Evolutionary conservation across 2,888 invertebrate genomes (phyloP), one percentile per base, ranked within the genome.

Genomic region (Cistogaster globosa): DNA sequence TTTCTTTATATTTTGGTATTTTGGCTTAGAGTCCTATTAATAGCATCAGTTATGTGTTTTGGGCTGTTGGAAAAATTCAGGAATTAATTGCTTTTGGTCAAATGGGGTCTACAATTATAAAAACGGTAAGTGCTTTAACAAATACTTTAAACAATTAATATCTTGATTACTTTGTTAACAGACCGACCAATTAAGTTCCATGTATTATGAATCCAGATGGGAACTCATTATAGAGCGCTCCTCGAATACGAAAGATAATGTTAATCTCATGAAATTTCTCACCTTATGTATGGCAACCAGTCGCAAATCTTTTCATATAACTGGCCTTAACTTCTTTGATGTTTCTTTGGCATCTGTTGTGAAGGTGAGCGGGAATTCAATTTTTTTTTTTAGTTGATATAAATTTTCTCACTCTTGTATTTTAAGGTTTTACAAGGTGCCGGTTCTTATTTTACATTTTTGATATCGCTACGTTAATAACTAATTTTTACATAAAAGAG

Each of bases 391-490:
- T 0, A 6, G n/a, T 26, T 72, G 51, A 32, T 57, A 11, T 1
- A 26, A 4, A 38, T 5, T 22, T 45, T 32, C 3, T 38, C 2
- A 9, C 42, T 42, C 51, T 74, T 69, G 18, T 45, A 0, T 48
- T 81, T 74, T 1, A 32, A 91, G 91, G 88, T 91, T 58, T 78
- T 91, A 20, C 89, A 89, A 83, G 91, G 89, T 12, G 90, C 90
- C 38, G 89, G 88, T 71, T 91, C 91, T 1, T 91, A 91, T 76
- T 91, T 91, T 53, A 91, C 91, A 0, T 91, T 88, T 72, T 87
- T 91, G 26, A 90, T 88, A n/a, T 89, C 91, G 9, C 87, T 91
- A 62, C 90, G 90, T 22, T 89, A 68, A 86, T 11, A 0, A 14
- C 1, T 42, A 2, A 26, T 26, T 26, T 26, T 26, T 26, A 26